Percentiles rank a stretch among this genome's conserved stretches.
Conservation (phyloP, 2,113 vertebrate genomes). For the Vulpes lagopus region DNA sequence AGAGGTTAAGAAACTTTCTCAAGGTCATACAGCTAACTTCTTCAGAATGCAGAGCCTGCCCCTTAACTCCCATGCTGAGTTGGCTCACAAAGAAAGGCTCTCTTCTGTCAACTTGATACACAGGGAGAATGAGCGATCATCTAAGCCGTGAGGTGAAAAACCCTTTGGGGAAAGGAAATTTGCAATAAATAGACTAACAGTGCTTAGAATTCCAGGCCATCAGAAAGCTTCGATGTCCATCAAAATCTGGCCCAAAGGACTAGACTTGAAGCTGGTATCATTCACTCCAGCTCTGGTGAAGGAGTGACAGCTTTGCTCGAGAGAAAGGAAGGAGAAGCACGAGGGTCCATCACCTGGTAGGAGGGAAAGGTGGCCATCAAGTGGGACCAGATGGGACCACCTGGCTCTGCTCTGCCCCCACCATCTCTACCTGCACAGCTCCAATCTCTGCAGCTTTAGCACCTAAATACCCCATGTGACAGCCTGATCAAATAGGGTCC, state of each 20-base stretch:
- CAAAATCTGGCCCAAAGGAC: not conserved
- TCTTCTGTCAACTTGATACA: not conserved
- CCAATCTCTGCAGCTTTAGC: not conserved
- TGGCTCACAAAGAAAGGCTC: not conserved
- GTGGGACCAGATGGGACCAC: not conserved
- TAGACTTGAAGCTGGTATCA: not conserved
- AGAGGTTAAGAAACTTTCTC: not conserved
- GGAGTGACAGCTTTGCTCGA: not conserved
- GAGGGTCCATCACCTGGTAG: not conserved
- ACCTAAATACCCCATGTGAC: not conserved
- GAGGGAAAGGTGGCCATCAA: not conserved
- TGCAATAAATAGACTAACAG: not conserved
- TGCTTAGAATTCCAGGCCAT: not conserved
- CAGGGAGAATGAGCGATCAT: not conserved
- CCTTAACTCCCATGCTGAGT: not conserved
- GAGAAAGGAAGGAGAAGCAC: not conserved
- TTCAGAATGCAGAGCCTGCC: not conserved
- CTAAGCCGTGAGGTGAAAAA: not conserved
- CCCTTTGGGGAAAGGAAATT: not conserved
- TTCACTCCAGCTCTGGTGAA: not conserved
- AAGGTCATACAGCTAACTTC: not conserved
- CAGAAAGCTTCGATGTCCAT: not conserved
- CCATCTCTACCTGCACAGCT: no score
- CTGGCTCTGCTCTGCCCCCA: not conserved
- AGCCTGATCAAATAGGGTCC: not conserved